These are phyloP conservation scores for Oncorhynchus tshawytscha DNA, from an alignment of 2,113 vertebrate genomes.

Conservation along the genomic window DNA sequence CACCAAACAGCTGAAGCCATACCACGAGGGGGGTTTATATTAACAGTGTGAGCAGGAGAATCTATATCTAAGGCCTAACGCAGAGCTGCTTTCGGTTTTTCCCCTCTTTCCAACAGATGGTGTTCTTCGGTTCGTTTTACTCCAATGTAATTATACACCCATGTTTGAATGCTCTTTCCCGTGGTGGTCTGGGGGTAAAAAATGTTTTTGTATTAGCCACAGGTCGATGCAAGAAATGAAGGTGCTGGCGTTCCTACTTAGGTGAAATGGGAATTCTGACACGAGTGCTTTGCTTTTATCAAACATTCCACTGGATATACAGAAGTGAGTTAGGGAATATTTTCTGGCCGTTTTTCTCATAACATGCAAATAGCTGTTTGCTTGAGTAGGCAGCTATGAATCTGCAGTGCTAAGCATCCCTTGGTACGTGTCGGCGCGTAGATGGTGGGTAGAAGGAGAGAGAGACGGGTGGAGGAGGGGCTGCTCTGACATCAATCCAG, in stretches of 20 bases:
- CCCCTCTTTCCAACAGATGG: slow-evolving; percentile 28
- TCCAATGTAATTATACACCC: not conserved
- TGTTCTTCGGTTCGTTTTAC: not conserved
- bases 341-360: slow-evolving; percentile 40
- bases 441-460: slow-evolving; percentile 25
- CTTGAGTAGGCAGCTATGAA: slow-evolving; percentile 64
- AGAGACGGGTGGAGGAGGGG: not conserved
- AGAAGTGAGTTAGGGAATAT: slow-evolving; percentile 24
- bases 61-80: slow-evolving; percentile 28
- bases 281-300: slow-evolving; percentile 22
- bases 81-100: slow-evolving; percentile 55
- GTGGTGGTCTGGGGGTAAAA: not conserved
- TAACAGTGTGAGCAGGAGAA: not conserved
- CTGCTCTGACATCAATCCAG: not conserved
- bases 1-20: slow-evolving; percentile 9
- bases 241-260: not conserved
- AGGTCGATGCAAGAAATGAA: not conserved
- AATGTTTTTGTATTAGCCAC: no score
- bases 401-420: slow-evolving; percentile 61
- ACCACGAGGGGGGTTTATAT: slow-evolving; percentile 7
- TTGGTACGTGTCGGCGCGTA: slow-evolving; percentile 53
- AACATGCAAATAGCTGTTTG: slow-evolving; percentile 65
- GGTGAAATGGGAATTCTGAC: slow-evolving; percentile 20
- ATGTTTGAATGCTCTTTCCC: not conserved
- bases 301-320: slow-evolving; percentile 47